Percentiles rank a stretch among this genome's conserved stretches.
Evolutionary conservation across 1,140 invertebrate species (phyloP).

Genomic region (Nylanderia fulva): DNA sequence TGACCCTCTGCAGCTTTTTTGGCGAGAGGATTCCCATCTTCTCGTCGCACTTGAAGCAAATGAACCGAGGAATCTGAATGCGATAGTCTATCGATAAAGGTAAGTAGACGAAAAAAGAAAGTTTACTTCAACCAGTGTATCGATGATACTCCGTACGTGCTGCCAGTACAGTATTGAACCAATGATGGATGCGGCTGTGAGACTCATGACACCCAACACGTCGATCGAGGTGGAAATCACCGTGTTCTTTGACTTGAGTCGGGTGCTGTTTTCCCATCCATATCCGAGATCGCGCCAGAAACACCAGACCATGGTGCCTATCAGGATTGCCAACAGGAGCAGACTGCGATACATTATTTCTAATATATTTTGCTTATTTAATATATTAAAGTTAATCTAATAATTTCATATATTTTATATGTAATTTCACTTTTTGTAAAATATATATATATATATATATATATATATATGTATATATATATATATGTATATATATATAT

Average conservation of each 20-base stretch:
- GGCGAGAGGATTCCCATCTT: slow-evolving; percentile 69
- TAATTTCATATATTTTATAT: not conserved
- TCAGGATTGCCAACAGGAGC: slow-evolving; percentile 67
- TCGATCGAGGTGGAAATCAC: slow-evolving; percentile 81
- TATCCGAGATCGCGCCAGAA: slow-evolving; percentile 81
- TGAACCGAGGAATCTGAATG: not conserved
- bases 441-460: no score
- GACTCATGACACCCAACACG: slow-evolving; percentile 77
- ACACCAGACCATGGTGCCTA: slow-evolving; percentile 77
- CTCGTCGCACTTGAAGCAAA: slow-evolving; percentile 74
- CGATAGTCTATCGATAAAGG: not conserved
- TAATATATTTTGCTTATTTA: slow-evolving; percentile 7
- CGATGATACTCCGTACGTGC: slow-evolving; percentile 75
- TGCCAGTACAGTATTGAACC: slow-evolving; percentile 79
- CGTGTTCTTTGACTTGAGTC: slow-evolving; percentile 81
- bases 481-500: no score
- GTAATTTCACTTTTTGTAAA: no score
- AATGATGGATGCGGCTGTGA: slow-evolving; percentile 73
- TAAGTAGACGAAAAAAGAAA: not conserved
- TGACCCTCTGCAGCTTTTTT: slow-evolving; percentile 73
- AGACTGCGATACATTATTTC: slow-evolving; percentile 60
- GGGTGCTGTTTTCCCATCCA: slow-evolving; percentile 83
- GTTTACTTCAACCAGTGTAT: slow-evolving; percentile 79
- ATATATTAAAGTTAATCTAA: slow-evolving; percentile 1
- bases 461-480: no score